Conservation (phyloP, 2,797 vertebrate genomes). For the Thripadectes ignobilis region DNA sequence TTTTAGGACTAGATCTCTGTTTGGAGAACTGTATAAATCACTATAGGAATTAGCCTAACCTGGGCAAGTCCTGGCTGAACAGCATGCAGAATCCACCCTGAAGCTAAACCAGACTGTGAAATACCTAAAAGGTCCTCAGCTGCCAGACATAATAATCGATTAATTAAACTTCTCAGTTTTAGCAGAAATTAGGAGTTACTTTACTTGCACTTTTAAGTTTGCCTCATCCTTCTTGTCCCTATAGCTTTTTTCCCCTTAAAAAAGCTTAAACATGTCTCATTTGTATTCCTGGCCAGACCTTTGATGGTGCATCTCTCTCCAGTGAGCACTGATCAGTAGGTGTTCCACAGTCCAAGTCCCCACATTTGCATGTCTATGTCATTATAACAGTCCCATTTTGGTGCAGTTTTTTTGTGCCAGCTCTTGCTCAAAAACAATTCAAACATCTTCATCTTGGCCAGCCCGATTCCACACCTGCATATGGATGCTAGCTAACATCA, state of each 20-base stretch:
- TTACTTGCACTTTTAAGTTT: background rate
- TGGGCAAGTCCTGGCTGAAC: background rate
- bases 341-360: background rate
- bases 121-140: background rate
- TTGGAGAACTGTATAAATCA: background rate
- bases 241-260: background rate
- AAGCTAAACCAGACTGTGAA: background rate
- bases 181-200: background rate
- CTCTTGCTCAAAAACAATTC: background rate
- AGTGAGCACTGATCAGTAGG: background rate
- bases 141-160: background rate
- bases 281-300: background rate
- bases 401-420: background rate
- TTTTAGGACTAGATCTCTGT: background rate
- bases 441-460: background rate
- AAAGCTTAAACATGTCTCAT: background rate
- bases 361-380: background rate
- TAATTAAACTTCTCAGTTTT: background rate
- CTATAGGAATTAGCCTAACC: background rate
- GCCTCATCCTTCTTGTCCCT: background rate
- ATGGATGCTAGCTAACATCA: background rate
- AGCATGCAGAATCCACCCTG: background rate
- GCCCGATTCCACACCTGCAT: background rate
- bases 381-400: background rate
- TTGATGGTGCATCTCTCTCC: background rate